Evolutionary conservation across 1,140 invertebrate species (phyloP).

Genomic region (Penaeus japonicus): DNA sequence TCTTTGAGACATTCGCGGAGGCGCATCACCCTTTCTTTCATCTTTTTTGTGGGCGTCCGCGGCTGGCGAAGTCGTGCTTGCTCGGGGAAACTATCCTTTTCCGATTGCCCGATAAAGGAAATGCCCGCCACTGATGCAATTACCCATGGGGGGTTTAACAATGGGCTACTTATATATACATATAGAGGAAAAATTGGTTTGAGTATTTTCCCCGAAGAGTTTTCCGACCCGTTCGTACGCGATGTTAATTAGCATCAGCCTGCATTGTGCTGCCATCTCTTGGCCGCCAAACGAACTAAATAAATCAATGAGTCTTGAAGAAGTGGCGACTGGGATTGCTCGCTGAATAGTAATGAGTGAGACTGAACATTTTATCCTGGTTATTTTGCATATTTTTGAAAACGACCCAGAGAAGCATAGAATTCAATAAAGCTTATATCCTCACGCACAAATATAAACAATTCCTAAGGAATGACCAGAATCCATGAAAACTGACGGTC

Average conservation of each 20-base stretch:
- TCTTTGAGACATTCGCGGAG: constrained; percentile 53
- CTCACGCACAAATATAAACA: constrained; percentile 21
- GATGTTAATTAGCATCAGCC: constrained; percentile 56
- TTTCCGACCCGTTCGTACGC: constrained; percentile 44
- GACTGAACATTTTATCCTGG: constrained; percentile 33
- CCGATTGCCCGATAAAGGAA: too few relatives aligned
- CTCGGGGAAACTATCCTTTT: too few relatives aligned
- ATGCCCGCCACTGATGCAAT: too few relatives aligned
- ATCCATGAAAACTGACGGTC: constrained; percentile 44
- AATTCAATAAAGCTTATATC: neutral
- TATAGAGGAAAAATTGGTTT: neutral
- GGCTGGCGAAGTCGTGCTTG: neutral
- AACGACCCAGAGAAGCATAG: constrained; percentile 29
- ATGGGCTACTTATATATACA: neutral
- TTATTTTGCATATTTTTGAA: constrained; percentile 18
- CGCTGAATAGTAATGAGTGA: constrained; percentile 56
- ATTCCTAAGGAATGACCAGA: constrained; percentile 39
- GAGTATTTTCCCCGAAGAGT: neutral
- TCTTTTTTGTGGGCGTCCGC: constrained; percentile 41
- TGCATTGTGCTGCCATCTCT: constrained; percentile 57
- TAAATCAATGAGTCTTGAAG: constrained; percentile 57
- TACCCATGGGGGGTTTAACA: neutral
- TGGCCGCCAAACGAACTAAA: constrained; percentile 55
- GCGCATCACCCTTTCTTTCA: constrained; percentile 52
- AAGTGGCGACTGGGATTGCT: constrained; percentile 56